Conservation (phyloP, 2,797 vertebrate species). For the Yasuhikotakia modesta region DNA sequence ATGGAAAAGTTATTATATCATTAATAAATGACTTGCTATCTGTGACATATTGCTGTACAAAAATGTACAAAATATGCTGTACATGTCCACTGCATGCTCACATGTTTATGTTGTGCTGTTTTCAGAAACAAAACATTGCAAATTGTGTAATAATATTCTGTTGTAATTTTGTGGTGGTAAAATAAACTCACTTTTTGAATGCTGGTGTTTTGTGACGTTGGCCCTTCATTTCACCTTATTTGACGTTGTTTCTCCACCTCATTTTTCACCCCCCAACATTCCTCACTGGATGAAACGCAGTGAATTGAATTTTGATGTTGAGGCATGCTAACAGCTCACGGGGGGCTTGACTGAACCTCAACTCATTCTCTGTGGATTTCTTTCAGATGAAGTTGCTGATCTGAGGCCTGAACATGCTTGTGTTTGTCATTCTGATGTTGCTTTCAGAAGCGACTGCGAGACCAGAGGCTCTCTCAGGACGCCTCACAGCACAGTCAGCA, state of each 20-base stretch:
- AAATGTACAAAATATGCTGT: conserved; percentile 16
- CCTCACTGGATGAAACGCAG: neutral
- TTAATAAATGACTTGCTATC: conserved; percentile 19
- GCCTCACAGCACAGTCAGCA: conserved; percentile 9
- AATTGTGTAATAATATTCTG: conserved; percentile 34
- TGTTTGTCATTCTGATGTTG: neutral
- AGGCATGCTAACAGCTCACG: neutral
- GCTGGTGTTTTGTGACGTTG: neutral
- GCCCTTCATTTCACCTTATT: neutral
- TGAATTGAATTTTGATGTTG: conserved; percentile 8
- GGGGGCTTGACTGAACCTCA: neutral
- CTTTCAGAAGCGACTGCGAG: no score
- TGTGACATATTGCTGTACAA: neutral
- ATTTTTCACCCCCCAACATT: neutral
- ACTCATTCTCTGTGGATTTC: conserved; percentile 3
- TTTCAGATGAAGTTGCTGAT: neutral
- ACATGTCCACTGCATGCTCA: neutral
- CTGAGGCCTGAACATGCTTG: conserved; percentile 21
- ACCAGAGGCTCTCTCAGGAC: neutral
- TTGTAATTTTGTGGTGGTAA: conserved; percentile 43
- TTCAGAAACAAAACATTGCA: conserved; percentile 10
- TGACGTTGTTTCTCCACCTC: no score
- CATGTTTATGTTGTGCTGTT: conserved; percentile 21
- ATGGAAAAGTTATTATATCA: neutral
- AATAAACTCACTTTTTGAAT: conserved; percentile 71